Base-by-base conservation (phyloP, 2,113 vertebrate species). In the Zosterops japonicus region DNA sequence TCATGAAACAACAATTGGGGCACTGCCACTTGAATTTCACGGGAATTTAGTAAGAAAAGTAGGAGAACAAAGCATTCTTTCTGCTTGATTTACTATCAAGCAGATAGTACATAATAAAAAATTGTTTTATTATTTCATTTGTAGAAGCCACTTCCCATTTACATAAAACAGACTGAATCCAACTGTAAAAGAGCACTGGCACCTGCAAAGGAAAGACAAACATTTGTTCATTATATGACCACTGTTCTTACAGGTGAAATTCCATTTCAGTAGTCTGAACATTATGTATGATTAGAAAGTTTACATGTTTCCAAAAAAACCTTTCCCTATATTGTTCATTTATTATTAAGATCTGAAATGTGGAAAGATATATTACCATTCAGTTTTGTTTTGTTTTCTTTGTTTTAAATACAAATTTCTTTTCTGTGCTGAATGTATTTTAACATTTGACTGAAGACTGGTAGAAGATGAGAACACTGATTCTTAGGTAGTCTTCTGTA, bases 61-160 rank as follows among this genome's bases (percentile, higher is more conserved):
- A 90, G 47, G 57, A 60, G 35, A 72, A n/a, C 12, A 74, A 61
- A 80, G 56, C 20, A n/a, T 84, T 77, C 47, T 79, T 57, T 95
- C 78, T 90, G 56, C 44, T 80, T 92, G 77, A 91, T 75, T 97
- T 97, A 78, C 41, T 39, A 53, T 87, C 60, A 39, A 39, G 39
- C 39, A 39, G 39, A 39, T 39, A 39, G 39, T 39, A 39, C 11
- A 39, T 39, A 39, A 39, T 39, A 39, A 39, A 39, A 39, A 39
- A 39, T 39, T 24, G 42, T 92, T 65, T 64, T 90, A 60, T 91
- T 88, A 89, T 86, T 91, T 68, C 6, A 11, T 95, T 70, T 90
- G 42, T 39, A 81, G 39, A 67, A 85, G 12, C 25, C 19, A 87
- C 56, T 76, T 89, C 9, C 72, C 25, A 57, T 94, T 97, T 95